phyloP scores from a whole-genome alignment of 1,140 invertebrate species.

The Trachelipus rathkii region DNA sequence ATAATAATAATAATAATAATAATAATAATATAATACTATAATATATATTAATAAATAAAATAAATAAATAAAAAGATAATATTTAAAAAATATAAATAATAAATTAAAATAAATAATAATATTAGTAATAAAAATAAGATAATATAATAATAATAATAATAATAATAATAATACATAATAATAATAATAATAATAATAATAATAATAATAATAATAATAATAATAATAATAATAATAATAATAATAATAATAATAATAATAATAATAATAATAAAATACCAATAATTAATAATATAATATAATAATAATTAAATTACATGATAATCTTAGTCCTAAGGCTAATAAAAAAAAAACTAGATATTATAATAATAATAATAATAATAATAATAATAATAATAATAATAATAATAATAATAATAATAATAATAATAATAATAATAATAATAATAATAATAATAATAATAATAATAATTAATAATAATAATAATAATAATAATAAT shows the following conservation, averaged over 20 bases:
- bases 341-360: no score
- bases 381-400: conserved; percentile 19
- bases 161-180: no score
- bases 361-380: conserved; percentile 19
- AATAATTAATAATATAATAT: background rate
- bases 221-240: conserved; percentile 14
- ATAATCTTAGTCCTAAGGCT: no score
- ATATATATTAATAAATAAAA: no score
- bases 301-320: no score
- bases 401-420: conserved; percentile 12
- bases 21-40: background rate
- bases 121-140: no score
- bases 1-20: conserved; percentile 21
- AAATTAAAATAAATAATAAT: no score
- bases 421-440: conserved; percentile 12
- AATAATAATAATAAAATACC: background rate
- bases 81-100: no score
- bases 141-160: no score
- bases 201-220: conserved; percentile 16
- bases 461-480: background rate
- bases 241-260: conserved; percentile 9
- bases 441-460: background rate
- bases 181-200: conserved; percentile 17
- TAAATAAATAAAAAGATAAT: no score
- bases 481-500: conserved; percentile 3